Percentiles rank a stretch among this genome's conserved stretches.
These are phyloP conservation scores for rabbit (Oryctolagus cuniculus) DNA, from an alignment of 2,113 vertebrate species.

Conservation along the genomic window DNA sequence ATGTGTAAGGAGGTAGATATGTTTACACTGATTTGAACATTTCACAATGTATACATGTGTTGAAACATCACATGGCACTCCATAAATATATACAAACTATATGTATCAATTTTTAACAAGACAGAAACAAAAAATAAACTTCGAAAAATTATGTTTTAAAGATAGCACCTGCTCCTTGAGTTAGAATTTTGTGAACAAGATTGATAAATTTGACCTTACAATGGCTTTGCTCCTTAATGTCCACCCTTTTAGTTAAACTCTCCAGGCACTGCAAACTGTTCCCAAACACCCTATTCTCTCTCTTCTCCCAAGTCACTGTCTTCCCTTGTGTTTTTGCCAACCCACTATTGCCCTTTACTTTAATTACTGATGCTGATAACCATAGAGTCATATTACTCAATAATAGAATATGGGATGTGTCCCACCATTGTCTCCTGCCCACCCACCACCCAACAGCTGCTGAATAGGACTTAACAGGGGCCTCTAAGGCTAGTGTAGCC, in stretches of 20 bases:
- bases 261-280: slow-evolving; percentile 4
- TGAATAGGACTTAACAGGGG: background rate
- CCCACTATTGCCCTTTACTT: slow-evolving; percentile 59
- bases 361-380: slow-evolving; percentile 67
- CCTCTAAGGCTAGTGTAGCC: background rate
- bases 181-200: background rate
- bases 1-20: too few species aligned
- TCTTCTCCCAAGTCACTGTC: background rate
- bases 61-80: too few species aligned
- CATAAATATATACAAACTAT: too few species aligned
- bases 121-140: too few species aligned
- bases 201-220: background rate
- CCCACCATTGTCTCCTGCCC: background rate
- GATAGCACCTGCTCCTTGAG: background rate
- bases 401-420: background rate
- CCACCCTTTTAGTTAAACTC: background rate
- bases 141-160: slow-evolving; percentile 1
- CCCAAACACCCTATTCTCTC: background rate
- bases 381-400: slow-evolving; percentile 12
- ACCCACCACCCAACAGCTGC: slow-evolving; percentile 22
- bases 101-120: too few species aligned
- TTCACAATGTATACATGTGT: too few species aligned
- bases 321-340: slow-evolving; percentile 49
- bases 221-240: background rate
- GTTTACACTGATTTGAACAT: too few species aligned